phyloP scores from a whole-genome alignment of 2,888 invertebrate species.

The Cheilosia vulpina region DNA sequence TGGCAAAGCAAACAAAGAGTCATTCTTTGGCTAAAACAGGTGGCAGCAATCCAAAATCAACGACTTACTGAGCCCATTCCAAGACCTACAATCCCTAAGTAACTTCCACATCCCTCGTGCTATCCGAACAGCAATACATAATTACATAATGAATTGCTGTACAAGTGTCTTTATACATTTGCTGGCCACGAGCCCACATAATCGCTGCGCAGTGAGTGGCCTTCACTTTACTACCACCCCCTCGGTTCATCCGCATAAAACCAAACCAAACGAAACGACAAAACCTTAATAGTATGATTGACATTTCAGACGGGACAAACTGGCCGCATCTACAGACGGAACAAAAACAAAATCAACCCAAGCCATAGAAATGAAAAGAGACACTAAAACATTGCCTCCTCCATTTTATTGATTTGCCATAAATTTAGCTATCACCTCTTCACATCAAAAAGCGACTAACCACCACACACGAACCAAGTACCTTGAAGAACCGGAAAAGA shows the following conservation, averaged over 20 bases:
- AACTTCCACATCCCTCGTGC: not conserved
- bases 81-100: slow-evolving; percentile 2
- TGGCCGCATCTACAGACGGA: slow-evolving; percentile 32
- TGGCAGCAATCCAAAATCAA: slow-evolving; percentile 64
- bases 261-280: slow-evolving; percentile 19
- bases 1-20: slow-evolving; percentile 37
- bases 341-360: slow-evolving; percentile 6
- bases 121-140: slow-evolving; percentile 17
- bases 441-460: slow-evolving; percentile 10
- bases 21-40: slow-evolving; percentile 20
- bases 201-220: slow-evolving; percentile 70
- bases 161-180: not conserved
- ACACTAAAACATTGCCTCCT: slow-evolving; percentile 35
- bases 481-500: slow-evolving; percentile 68
- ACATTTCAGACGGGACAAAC: slow-evolving; percentile 68
- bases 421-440: slow-evolving; percentile 54
- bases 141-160: slow-evolving; percentile 64
- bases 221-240: slow-evolving; percentile 56
- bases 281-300: slow-evolving; percentile 62
- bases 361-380: slow-evolving; percentile 44
- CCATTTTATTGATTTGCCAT: slow-evolving; percentile 65
- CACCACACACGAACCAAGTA: not conserved
- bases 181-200: slow-evolving; percentile 44
- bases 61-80: slow-evolving; percentile 54
- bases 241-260: not conserved